Evolutionary conservation across 1,140 invertebrate species (phyloP), one percentile per base, ranked within the genome.

Genomic region (Lysiphlebus fabarum): DNA sequence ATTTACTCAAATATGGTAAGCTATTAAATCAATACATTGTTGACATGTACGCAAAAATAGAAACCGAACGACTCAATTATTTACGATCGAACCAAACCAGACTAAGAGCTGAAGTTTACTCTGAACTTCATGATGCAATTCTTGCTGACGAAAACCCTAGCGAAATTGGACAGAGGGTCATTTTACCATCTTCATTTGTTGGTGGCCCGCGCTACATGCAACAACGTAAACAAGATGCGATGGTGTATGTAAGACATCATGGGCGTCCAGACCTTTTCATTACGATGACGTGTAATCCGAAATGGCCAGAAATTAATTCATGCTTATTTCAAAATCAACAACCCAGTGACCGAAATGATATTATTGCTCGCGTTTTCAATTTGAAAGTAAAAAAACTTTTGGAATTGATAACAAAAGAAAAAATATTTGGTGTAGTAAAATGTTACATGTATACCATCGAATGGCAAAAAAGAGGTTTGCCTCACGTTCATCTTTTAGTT

Each of bases 381-480:
- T 62, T 69, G 67, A 75, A 72, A 65, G 63, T 70, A 37, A 12
- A 41, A 14, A 8, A 40, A 6, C 9, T 41, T 7, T 6, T 54
- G 26, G 49, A 67, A 63, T 68, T 69, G 26, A 72, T 74, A 64
- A 61, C 59, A 6, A 68, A 76, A 56, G 47, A 53, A 58, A 53
- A 60, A 49, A 63, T 73, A 33, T 76, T 73, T 61, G 70, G 69
- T 33, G 38, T 60, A 43, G 36, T 14, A 37, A 40, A 38, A 12
- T 53, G 51, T n/a, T 50, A 49, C 49, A 59, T 81, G 65, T 75
- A 76, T 56, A 63, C 70, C 6, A 66, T 82, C 12, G 78, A 83
- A 66, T 83, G 74, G 62, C 81, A 83, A 66, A 83, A 83, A 64
- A 50, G 50, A 53, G 62, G 62, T 58, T 54, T 60, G 17, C 59